Conservation (phyloP, 2,113 vertebrate species). For the Aphelocoma coerulescens region DNA sequence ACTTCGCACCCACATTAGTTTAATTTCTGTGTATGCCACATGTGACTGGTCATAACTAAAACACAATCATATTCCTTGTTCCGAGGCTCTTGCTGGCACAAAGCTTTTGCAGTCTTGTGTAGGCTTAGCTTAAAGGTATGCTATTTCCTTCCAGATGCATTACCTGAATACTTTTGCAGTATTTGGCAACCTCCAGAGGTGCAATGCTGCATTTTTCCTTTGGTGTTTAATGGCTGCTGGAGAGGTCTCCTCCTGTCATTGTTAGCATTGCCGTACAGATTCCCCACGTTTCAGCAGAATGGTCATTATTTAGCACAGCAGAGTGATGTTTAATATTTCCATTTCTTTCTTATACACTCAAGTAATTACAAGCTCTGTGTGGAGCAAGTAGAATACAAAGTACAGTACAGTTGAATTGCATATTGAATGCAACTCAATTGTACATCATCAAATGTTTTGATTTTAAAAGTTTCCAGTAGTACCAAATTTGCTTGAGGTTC, state of each 20-base stretch:
- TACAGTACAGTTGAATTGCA: background rate
- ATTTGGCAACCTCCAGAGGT: background rate
- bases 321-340: background rate
- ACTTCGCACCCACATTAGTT: background rate
- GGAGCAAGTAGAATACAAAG: background rate
- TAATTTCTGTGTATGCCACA: slow-evolving; percentile 37
- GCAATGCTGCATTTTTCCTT: background rate
- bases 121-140: background rate
- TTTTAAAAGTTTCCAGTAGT: background rate
- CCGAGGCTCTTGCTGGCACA: background rate
- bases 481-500: background rate
- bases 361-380: background rate
- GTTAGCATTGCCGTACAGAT: background rate
- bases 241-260: background rate
- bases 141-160: background rate
- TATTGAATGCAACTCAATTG: background rate
- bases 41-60: slow-evolving; percentile 15
- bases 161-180: background rate
- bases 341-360: background rate
- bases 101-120: background rate
- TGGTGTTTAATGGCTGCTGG: background rate
- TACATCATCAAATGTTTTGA: background rate
- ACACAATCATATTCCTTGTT: slow-evolving; percentile 22
- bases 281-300: background rate
- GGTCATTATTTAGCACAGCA: background rate